phyloP scores from a whole-genome alignment of 1,140 invertebrate species.

The Drosophila persimilis region DNA sequence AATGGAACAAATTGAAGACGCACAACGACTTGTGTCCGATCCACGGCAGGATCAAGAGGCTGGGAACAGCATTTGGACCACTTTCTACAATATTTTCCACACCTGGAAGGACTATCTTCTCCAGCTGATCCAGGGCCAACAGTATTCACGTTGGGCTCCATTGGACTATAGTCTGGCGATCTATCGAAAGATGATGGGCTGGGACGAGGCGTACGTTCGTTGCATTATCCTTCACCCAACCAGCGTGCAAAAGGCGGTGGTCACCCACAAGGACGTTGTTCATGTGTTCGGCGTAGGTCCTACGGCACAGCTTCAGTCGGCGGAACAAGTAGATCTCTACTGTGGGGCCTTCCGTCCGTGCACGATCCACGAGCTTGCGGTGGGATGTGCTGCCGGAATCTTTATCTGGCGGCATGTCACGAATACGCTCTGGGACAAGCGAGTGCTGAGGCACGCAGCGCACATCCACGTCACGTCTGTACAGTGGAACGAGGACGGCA shows the following conservation, averaged over 20 bases:
- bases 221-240: slow-evolving; percentile 20
- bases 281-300: neutral
- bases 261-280: slow-evolving; percentile 18
- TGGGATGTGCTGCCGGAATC: slow-evolving; percentile 39
- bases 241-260: neutral
- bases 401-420: slow-evolving; percentile 21
- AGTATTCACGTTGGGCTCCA: too few relatives aligned
- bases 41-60: too few relatives aligned
- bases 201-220: slow-evolving; percentile 5
- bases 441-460: neutral
- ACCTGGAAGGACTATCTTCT: too few relatives aligned
- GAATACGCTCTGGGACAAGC: neutral
- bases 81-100: too few relatives aligned
- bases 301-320: neutral
- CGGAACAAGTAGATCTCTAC: slow-evolving; percentile 2
- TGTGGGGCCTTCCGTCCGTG: slow-evolving; percentile 40
- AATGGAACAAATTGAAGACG: too few relatives aligned
- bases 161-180: too few relatives aligned
- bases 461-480: slow-evolving; percentile 32
- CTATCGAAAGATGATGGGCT: slow-evolving; percentile 9
- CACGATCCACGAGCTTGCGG: slow-evolving; percentile 10
- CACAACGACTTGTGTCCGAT: too few relatives aligned
- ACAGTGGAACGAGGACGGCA: slow-evolving; percentile 36
- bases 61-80: too few relatives aligned
- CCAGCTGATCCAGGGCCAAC: too few relatives aligned